Percentiles rank a stretch among this genome's conserved stretches.
Evolutionary conservation across 1,140 invertebrate species (phyloP).

Genomic region (Diachasmimorpha longicaudata): DNA sequence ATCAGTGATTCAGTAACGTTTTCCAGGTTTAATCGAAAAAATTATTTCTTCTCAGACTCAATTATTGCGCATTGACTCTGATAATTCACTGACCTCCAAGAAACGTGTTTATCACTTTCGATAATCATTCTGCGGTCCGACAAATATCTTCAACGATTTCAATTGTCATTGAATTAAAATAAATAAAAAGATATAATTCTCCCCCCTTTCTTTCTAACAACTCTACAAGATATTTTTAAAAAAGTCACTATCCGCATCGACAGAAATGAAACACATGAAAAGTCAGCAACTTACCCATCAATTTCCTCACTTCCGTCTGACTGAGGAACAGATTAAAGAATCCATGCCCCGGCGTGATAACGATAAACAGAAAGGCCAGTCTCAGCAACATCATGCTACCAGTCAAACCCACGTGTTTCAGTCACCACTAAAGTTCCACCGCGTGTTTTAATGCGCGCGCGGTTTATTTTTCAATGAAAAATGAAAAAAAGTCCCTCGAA

Average conservation of each 20-base stretch:
- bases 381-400: constrained; percentile 39
- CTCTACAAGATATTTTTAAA: too few relatives aligned
- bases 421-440: neutral
- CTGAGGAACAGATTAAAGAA: constrained; percentile 61
- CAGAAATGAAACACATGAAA: constrained; percentile 16
- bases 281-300: constrained; percentile 53
- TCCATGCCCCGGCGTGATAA: constrained; percentile 44
- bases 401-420: neutral
- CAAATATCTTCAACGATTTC: too few relatives aligned
- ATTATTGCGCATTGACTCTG: too few relatives aligned
- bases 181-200: too few relatives aligned
- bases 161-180: too few relatives aligned
- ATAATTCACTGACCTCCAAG: too few relatives aligned
- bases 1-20: too few relatives aligned
- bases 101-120: too few relatives aligned
- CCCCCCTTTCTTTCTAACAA: too few relatives aligned
- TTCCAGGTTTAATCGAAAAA: too few relatives aligned
- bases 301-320: constrained; percentile 57
- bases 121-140: too few relatives aligned
- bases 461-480: neutral
- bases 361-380: constrained; percentile 43
- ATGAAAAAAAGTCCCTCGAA: neutral
- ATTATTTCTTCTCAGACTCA: too few relatives aligned
- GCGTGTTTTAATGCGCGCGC: neutral
- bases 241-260: neutral